Base-by-base conservation (phyloP, 2,797 vertebrate genomes). In the Microtus californicus region DNA sequence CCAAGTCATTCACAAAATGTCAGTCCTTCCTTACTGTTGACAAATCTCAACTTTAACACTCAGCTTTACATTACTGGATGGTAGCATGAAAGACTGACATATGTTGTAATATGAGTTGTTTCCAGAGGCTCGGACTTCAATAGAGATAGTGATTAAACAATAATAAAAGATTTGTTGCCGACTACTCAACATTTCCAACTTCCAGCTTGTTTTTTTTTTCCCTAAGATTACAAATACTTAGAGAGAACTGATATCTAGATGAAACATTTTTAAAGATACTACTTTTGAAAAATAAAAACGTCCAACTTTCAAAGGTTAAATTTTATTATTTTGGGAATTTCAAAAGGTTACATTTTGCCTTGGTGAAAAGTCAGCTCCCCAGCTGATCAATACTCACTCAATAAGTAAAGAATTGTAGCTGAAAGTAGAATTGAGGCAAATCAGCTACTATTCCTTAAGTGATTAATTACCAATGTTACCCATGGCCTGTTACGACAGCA, bases 231-330 rank as follows among this genome's bases (percentile, higher is more conserved):
- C 0, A 77, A 37, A 94, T 87, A 25, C 11, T 74, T 76, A 43
- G 4, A 61, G 2, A 7, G 8, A 92, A 37, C 43, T 11, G 1
- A 51, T 81, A 48, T 86, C 37, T 79, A 40, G 25, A 54, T 56
- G n/a, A 87, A 27, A 6, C 2, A 21, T 29, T 29, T 17, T 87
- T 87, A 56, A 61, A 40, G 37, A 74, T 45, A 54, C 71, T 27
- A 61, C 1, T 34, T 86, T 40, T 87, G n/a, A 73, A 80, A 90
- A 25, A 65, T 2, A 63, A 93, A 83, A 27, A 1, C 91, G 61
- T 92, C 9, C 23, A 95, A 59, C 19, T 87, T 92, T 94, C 40
- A 82, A 88, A 95, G 48, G 45, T 86, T 86, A 86, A 37, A 2
- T 63, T 92, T 90, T 76, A 1, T n/a, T 31, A 61, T 76, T 29